Base-by-base conservation (phyloP, 92 coral and sea anemone species). In the Bergia sp. region DNA sequence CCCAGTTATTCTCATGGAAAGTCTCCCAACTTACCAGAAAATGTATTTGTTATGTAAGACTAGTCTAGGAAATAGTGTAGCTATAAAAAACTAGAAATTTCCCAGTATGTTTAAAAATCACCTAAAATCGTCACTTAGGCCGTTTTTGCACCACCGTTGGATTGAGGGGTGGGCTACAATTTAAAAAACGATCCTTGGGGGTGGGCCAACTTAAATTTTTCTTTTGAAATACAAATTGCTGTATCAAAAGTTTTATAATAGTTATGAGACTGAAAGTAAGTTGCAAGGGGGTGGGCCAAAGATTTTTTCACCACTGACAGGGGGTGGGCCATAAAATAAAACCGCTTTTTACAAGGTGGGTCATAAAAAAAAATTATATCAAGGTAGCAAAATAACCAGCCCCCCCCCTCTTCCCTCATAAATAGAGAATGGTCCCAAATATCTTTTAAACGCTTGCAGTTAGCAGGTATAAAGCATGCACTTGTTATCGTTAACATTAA, bases 401-500 rank as follows among this genome's bases (percentile, higher is more conserved):
- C 29, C 29, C 36, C 73, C 73, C 37, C 53, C 37, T 36, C 73
- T 7, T 36, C 73, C 73, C 37, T 21, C 73, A 67, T 36, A 67
- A 67, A 67, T n/a, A 67, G 73, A 67, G n/a, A 67, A 67, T 67
- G 73, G 73, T 67, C 73, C 73, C 73, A 3, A 67, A 21, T 67
- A 67, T 67, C 73, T 67, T 67, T 37, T 20, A 67, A 67, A 67
- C 5, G 73, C 73, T 67, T 67, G 73, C 73, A 67, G 73, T 67
- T 67, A 67, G 73, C 73, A 15, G 13, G 13, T 72, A 72, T 6
- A 72, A 72, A 29, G 43, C 76, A 72, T 72, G 16, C 43, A 72
- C 76, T 72, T 72, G 76, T 72, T 72, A 37, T 72, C 76, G 16
- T 72, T 72, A 72, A 72, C 76, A 72, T 72, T 72, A 72, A 72